Evolutionary conservation across 2,797 vertebrate genomes (phyloP), one percentile per base, ranked within the genome.

Genomic region (Galagoides demidoff): DNA sequence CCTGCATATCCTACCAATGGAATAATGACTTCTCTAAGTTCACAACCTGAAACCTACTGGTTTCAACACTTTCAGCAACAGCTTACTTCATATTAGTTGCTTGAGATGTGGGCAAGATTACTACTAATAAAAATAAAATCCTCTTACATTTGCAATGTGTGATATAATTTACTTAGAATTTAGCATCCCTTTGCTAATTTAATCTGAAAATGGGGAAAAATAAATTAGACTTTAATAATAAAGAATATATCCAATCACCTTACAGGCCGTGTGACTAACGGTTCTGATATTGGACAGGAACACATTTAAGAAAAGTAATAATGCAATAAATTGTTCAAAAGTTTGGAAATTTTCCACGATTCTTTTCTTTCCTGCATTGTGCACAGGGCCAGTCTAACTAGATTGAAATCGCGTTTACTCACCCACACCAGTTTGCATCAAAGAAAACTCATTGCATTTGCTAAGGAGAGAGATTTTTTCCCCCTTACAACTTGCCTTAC

Each of bases 61-160:
- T 37, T 34, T 90, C 34, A 5, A 19, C 0, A 16, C n/a, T 14
- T 29, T 39, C 83, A 17, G 45, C 25, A 61, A 63, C 3, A 45
- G 49, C 11, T 86, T 43, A 34, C 70, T 94, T 76, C 59, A 52
- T 77, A n/a, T 27, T 17, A 86, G 57, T 52, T 52, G 49, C 49
- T 52, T 57, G 61, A 92, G 57, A 77, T 57, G 10, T 34, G 34
- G 59, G 10, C n/a, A 43, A 63, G 55, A 20, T 71, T 52, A 27
- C 31, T 9, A 25, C n/a, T 78, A 59, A 85, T 88, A 17, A 92
- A 94, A 91, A 73, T 76, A 66, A 95, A 84, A 89, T 57, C 68
- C 23, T 76, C 59, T 92, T 73, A 31, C 61, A 17, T 71, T 82
- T 76, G 3, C 39, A 22, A 34, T 74, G 29, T 17, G 25, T 16